phyloP scores from a whole-genome alignment of 2,888 invertebrate species.

The Pollenia amentaria region DNA sequence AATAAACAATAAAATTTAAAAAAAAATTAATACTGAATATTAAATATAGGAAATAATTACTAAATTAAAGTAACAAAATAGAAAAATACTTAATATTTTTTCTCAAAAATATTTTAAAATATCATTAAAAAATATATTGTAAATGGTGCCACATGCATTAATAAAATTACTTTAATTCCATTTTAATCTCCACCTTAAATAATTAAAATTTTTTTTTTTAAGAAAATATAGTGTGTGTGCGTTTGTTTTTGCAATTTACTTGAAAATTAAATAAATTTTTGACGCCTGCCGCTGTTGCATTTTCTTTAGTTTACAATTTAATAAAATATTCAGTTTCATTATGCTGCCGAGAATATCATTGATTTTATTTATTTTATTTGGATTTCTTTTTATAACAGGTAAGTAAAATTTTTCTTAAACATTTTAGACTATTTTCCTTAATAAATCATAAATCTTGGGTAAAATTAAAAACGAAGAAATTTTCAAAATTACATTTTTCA shows the following conservation, averaged over 20 bases:
- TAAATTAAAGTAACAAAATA: constrained; percentile 37
- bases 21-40: constrained; percentile 9
- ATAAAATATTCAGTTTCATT: constrained; percentile 66
- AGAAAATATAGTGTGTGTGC: constrained; percentile 5
- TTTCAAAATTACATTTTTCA: too few relatives aligned
- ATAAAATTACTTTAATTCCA: too few relatives aligned
- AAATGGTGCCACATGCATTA: too few relatives aligned
- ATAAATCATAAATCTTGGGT: not conserved
- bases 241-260: constrained; percentile 36
- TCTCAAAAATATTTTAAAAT: constrained; percentile 12
- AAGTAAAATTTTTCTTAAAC: constrained; percentile 73
- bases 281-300: constrained; percentile 14
- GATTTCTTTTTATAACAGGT: constrained; percentile 84
- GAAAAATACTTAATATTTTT: constrained; percentile 2
- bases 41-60: constrained; percentile 49
- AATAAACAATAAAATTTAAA: not conserved
- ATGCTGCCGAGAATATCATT: constrained; percentile 83
- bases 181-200: not conserved
- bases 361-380: constrained; percentile 82
- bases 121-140: too few relatives aligned
- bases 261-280: constrained; percentile 16
- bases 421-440: not conserved
- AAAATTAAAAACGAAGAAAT: not conserved
- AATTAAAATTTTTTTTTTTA: not conserved
- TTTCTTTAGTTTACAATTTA: not conserved